Percentiles rank a stretch among this genome's conserved stretches.
These are phyloP conservation scores for Frieseomelitta varia DNA, from an alignment of 1,140 invertebrate species.

Conservation along the genomic window DNA sequence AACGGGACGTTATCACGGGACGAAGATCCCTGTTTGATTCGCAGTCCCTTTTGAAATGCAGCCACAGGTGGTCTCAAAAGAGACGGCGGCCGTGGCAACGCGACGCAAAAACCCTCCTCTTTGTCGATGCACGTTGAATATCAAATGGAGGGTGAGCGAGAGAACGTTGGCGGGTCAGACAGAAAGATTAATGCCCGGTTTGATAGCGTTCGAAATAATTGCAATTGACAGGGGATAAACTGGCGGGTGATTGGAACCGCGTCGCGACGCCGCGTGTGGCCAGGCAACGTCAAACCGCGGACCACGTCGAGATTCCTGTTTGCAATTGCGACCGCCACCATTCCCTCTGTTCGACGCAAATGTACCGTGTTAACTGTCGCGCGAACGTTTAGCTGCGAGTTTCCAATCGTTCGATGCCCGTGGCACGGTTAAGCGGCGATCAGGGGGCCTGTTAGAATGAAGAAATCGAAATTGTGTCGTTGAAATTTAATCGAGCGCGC, in stretches of 20 bases:
- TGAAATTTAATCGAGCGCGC: not conserved
- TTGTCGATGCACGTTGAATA: not conserved
- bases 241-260: not conserved
- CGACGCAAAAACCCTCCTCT: not conserved
- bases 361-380: constrained; percentile 7
- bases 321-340: not conserved
- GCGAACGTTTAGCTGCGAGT: not conserved
- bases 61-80: constrained; percentile 39
- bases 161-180: not conserved
- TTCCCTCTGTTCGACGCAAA: not conserved
- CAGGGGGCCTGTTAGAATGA: no score
- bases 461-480: not conserved
- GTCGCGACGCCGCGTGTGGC: not conserved
- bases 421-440: not conserved
- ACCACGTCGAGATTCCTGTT: not conserved
- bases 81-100: no score
- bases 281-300: not conserved
- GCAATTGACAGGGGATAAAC: constrained; percentile 5
- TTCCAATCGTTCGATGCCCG: not conserved
- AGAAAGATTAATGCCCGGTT: not conserved
- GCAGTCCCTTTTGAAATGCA: not conserved
- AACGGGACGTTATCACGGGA: no score
- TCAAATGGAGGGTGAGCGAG: not conserved
- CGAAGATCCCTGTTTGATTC: not conserved
- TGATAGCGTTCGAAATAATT: constrained; percentile 9